Conservation (phyloP, 35 echinoderm and acorn worm genomes). For the Stichopus chloronotus region DNA sequence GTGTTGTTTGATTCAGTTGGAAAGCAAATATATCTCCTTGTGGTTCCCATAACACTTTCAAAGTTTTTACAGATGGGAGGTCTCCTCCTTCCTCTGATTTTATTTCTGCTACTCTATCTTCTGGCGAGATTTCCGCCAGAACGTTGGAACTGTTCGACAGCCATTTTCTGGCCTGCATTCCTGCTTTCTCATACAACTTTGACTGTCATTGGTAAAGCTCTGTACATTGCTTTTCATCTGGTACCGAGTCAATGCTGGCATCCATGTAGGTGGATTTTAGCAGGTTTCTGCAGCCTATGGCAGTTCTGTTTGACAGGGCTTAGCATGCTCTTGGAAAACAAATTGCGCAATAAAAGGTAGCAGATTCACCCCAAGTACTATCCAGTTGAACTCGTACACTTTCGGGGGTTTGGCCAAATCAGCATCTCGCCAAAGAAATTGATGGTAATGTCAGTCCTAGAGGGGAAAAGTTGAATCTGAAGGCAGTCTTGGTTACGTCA, state of each 20-base stretch:
- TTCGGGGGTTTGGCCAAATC: background rate
- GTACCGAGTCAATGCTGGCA: constrained; percentile 48
- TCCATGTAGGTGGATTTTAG: constrained; percentile 64
- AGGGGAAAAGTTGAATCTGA: background rate
- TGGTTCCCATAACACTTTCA: constrained; percentile 45
- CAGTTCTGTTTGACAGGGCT: background rate
- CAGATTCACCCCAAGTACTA: constrained; percentile 48
- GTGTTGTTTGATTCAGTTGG: background rate
- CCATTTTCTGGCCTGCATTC: constrained; percentile 59
- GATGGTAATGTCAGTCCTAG: background rate
- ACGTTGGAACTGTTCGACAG: constrained; percentile 40
- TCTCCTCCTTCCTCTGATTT: constrained; percentile 19
- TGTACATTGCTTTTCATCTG: background rate
- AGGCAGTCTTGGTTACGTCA: constrained; percentile 40
- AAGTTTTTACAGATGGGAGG: constrained; percentile 51
- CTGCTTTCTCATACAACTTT: background rate
- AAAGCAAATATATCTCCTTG: constrained; percentile 54
- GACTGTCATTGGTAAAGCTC: constrained; percentile 44
- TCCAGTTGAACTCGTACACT: constrained; percentile 37
- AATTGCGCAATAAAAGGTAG: constrained; percentile 52
- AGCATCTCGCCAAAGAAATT: background rate
- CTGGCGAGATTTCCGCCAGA: constrained; percentile 8
- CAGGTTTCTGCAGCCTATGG: constrained; percentile 25
- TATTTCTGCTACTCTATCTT: constrained; percentile 48
- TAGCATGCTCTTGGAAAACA: constrained; percentile 31